phyloP scores from a whole-genome alignment of 1,140 invertebrate genomes.

The Plectus sambesii region DNA sequence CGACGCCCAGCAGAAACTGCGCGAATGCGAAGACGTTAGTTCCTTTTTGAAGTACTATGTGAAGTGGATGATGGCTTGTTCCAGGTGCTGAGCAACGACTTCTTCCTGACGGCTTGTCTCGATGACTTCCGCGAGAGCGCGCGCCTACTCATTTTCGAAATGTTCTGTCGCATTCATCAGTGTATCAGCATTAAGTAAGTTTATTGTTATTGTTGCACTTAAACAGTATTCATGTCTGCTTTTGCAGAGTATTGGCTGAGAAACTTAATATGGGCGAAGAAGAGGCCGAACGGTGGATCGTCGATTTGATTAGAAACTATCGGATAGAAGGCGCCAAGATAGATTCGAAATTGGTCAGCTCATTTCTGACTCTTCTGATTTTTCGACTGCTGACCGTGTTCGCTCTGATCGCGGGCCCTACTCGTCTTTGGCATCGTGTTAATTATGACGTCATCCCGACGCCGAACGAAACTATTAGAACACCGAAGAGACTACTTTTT shows the following conservation, averaged over 20 bases:
- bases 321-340: slow-evolving; percentile 89
- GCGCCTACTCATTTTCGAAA: slow-evolving; percentile 98
- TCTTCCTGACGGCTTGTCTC: slow-evolving; percentile 88
- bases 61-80: slow-evolving; percentile 19
- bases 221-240: slow-evolving; percentile 26
- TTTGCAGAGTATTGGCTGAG: slow-evolving; percentile 39
- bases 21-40: slow-evolving; percentile 68
- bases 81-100: slow-evolving; percentile 76
- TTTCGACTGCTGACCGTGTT: too few species aligned
- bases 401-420: too few species aligned
- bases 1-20: slow-evolving; percentile 84
- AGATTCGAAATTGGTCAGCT: slow-evolving; percentile 90
- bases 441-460: too few species aligned
- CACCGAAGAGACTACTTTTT: too few species aligned
- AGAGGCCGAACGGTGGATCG: slow-evolving; percentile 98
- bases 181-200: too few species aligned
- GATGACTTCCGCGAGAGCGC: slow-evolving; percentile 98
- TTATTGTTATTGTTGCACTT: slow-evolving; percentile 14
- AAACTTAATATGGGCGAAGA: slow-evolving; percentile 54
- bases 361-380: too few species aligned
- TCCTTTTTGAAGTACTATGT: slow-evolving; percentile 11
- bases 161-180: slow-evolving; percentile 97
- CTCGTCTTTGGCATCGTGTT: too few species aligned
- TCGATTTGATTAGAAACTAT: slow-evolving; percentile 93
- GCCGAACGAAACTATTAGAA: too few species aligned